Conservation (phyloP, 2,797 vertebrate genomes). For the Tenualosa thibaudeaui region DNA sequence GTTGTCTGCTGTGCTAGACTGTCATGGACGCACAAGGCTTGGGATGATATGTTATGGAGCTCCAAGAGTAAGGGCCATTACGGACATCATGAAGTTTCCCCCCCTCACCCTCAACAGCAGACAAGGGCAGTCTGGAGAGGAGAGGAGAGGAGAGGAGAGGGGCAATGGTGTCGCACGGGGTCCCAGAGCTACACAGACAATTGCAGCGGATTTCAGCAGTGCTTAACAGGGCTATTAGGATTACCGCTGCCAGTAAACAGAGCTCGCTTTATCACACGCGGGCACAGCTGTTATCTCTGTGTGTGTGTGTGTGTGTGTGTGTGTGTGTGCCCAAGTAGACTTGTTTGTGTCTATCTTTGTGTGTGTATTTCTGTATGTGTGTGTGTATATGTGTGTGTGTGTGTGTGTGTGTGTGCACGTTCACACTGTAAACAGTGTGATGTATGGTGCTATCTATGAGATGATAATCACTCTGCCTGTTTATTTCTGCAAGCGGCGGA, state of each 20-base stretch:
- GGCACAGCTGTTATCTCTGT: slow-evolving; percentile 53
- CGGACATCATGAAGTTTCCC: neutral
- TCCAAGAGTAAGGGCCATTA: neutral
- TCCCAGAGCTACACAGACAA: slow-evolving; percentile 39
- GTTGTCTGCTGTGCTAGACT: neutral
- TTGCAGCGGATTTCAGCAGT: slow-evolving; percentile 47
- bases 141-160: neutral
- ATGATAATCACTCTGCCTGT: slow-evolving; percentile 47
- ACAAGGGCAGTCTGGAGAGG: neutral
- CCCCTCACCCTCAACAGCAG: neutral
- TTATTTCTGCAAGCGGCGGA: slow-evolving; percentile 29
- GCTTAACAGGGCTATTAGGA: slow-evolving; percentile 55
- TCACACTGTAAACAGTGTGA: slow-evolving; percentile 27
- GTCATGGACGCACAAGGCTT: neutral
- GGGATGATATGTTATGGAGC: neutral
- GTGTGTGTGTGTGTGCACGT: neutral
- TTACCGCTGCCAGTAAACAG: slow-evolving; percentile 56
- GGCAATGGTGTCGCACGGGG: slow-evolving; percentile 37
- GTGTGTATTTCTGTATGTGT: neutral
- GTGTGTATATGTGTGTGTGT: neutral
- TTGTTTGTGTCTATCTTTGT: neutral
- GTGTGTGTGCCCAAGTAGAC: neutral
- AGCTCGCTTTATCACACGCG: slow-evolving; percentile 55
- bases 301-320: slow-evolving; percentile 34
- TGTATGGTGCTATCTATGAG: slow-evolving; percentile 34